A percentile compares a stretch with the other conserved stretches of the same genome.
Evolutionary conservation across 37 sponge, comb jelly and placozoan species (phyloP).

Genomic region (Bolinopsis microptera): DNA sequence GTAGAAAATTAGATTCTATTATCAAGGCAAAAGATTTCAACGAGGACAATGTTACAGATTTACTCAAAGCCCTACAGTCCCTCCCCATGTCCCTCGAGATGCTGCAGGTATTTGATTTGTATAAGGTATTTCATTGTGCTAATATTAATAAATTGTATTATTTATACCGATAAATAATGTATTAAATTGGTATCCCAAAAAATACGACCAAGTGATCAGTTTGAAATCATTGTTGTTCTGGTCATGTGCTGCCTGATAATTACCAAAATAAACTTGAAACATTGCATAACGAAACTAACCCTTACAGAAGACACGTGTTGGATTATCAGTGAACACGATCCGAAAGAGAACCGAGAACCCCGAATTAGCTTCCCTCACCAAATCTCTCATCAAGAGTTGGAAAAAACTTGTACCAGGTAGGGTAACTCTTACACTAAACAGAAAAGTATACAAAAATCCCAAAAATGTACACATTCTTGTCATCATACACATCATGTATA

Average conservation of each 20-base stretch:
- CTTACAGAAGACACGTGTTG: constrained; percentile 85
- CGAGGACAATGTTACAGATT: constrained; percentile 77
- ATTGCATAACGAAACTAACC: no score
- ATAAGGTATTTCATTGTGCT: no score
- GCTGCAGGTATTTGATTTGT: constrained; percentile 85
- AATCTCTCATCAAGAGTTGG: constrained; percentile 92
- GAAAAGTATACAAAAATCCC: no score
- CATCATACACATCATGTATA: no score
- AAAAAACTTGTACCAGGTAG: constrained; percentile 87
- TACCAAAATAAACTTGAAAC: no score
- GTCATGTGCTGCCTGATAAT: no score
- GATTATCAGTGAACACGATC: constrained; percentile 83
- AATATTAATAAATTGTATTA: neutral
- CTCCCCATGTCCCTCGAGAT: constrained; percentile 82
- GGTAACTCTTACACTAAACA: no score
- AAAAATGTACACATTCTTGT: no score
- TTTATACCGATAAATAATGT: no score
- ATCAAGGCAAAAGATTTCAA: constrained; percentile 70
- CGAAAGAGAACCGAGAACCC: constrained; percentile 74
- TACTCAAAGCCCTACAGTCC: constrained; percentile 74
- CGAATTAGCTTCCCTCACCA: constrained; percentile 78
- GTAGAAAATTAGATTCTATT: constrained; percentile 53
- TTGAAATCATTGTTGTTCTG: no score
- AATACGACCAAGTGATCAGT: no score
- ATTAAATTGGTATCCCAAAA: no score